These are phyloP conservation scores for human DNA, from an alignment of 2,113 vertebrate species.

Conservation along the genomic window DNA sequence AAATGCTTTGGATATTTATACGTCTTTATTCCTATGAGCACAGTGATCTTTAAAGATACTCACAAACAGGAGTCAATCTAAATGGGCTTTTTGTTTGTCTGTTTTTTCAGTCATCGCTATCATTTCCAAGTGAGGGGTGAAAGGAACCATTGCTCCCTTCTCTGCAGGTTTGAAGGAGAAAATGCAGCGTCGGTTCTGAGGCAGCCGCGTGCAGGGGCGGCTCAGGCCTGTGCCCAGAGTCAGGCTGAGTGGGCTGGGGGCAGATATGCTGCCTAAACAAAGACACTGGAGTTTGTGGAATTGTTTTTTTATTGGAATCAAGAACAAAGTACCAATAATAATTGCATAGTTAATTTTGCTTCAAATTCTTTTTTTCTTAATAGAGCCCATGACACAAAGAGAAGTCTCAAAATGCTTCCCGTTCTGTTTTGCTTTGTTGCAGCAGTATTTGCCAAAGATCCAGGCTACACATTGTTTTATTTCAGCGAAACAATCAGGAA, in stretches of 20 bases:
- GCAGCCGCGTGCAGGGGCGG: no score
- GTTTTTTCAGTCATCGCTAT: not conserved
- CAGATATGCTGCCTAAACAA: not conserved
- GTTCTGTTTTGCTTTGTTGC: not conserved
- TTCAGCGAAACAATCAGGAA: not conserved
- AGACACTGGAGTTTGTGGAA: not conserved
- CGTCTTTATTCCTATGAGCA: not conserved
- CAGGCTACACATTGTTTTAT: not conserved
- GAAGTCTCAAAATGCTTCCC: not conserved
- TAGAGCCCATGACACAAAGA: not conserved
- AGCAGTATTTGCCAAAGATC: not conserved
- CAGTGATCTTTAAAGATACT: not conserved
- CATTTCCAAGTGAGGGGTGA: no score
- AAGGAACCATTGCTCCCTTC: not conserved
- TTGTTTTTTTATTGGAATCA: not conserved
- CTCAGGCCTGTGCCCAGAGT: no score
- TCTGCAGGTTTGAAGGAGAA: not conserved
- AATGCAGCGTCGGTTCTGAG: no score
- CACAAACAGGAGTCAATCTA: not conserved
- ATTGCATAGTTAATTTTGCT: not conserved
- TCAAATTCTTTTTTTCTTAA: not conserved
- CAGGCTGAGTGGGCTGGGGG: no score
- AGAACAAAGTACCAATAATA: slow-evolving; percentile 25
- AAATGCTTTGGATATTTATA: not conserved
- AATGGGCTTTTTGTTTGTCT: not conserved